phyloP scores from a whole-genome alignment of 1,140 invertebrate species.

The Dermatophagoides farinae region DNA sequence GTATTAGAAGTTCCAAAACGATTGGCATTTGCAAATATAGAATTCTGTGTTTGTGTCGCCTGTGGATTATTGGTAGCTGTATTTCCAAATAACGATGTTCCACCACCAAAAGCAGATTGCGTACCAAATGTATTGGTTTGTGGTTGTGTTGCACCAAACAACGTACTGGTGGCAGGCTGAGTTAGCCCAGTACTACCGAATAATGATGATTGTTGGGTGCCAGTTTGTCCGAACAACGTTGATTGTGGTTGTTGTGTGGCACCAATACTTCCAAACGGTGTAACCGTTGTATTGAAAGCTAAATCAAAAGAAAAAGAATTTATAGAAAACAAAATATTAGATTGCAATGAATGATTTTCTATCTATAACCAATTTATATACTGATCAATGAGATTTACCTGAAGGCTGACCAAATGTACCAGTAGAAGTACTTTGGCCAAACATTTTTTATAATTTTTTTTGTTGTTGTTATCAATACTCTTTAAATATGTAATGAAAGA shows the following conservation, averaged over 20 bases:
- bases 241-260: too few species aligned
- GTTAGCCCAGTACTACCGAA: too few species aligned
- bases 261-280: neutral
- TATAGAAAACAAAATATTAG: too few species aligned
- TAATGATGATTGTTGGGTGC: too few species aligned
- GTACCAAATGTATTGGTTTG: conserved; percentile 9
- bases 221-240: too few species aligned
- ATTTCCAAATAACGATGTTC: conserved; percentile 6
- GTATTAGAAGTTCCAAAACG: neutral
- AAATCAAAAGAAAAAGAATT: neutral
- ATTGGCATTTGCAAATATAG: conserved; percentile 4
- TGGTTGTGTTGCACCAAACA: neutral
- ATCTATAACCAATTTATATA: neutral
- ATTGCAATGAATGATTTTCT: too few species aligned
- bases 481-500: too few species aligned
- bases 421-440: neutral
- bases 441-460: neutral
- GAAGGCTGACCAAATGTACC: conserved; percentile 2
- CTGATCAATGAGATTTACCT: neutral
- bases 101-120: neutral
- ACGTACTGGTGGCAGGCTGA: neutral
- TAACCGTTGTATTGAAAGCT: neutral
- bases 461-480: too few species aligned
- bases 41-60: neutral
- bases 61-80: neutral